Evolutionary conservation across 2,888 invertebrate species (phyloP).

Genomic region (Embidobia sp.): DNA sequence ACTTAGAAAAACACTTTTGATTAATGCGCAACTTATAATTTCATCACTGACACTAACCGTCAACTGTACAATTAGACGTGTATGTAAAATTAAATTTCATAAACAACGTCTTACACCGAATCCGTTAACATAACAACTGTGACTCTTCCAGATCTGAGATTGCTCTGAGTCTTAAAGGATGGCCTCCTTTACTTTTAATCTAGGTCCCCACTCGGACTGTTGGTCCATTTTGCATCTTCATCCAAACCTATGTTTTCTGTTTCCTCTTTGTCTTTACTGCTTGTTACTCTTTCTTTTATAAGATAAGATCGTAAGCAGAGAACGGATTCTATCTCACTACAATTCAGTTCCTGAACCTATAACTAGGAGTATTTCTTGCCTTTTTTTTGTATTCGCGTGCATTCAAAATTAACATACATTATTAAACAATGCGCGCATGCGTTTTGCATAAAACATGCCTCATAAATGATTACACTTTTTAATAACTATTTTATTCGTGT

Average conservation of each 20-base stretch:
- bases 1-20: constrained; percentile 26
- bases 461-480: no score
- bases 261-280: constrained; percentile 61
- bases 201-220: constrained; percentile 79
- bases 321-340: constrained; percentile 37
- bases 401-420: background rate
- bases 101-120: constrained; percentile 61
- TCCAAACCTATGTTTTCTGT: constrained; percentile 69
- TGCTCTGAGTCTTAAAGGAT: constrained; percentile 80
- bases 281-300: constrained; percentile 59
- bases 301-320: constrained; percentile 51
- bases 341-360: constrained; percentile 30
- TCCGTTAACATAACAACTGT: constrained; percentile 72
- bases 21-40: constrained; percentile 20
- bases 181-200: constrained; percentile 82
- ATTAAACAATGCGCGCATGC: no score
- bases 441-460: no score
- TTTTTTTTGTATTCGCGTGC: constrained; percentile 2
- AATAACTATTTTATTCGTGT: no score
- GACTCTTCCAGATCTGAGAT: constrained; percentile 80
- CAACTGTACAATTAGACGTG: constrained; percentile 60
- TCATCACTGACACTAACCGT: constrained; percentile 68
- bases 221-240: constrained; percentile 80
- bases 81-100: constrained; percentile 65
- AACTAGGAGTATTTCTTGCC: constrained; percentile 4